These are phyloP conservation scores for Nomada ferruginata DNA, from an alignment of 2,888 invertebrate species.

Conservation along the genomic window DNA sequence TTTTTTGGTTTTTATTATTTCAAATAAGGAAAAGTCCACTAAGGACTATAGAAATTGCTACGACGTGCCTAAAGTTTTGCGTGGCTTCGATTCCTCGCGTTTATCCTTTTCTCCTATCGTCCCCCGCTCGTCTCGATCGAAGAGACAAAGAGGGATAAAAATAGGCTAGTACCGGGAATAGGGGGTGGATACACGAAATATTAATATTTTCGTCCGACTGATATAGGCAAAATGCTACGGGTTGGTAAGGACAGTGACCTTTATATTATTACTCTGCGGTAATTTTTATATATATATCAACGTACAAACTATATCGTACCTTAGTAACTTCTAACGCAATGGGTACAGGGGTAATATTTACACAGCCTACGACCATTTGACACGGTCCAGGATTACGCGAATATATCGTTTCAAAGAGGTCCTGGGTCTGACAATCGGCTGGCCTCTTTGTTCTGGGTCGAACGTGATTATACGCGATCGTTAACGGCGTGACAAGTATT, in stretches of 20 bases:
- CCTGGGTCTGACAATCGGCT: background rate
- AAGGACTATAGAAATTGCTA: constrained; percentile 47
- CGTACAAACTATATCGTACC: constrained; percentile 71
- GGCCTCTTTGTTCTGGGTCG: constrained; percentile 9
- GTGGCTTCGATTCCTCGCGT: background rate
- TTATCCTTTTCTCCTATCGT: background rate
- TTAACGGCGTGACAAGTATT: constrained; percentile 55
- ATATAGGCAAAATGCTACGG: constrained; percentile 65
- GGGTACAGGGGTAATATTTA: constrained; percentile 54
- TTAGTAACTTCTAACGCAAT: constrained; percentile 66
- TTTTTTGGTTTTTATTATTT: background rate
- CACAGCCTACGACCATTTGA: constrained; percentile 63
- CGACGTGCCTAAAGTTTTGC: constrained; percentile 19
- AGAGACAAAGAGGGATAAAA: constrained; percentile 3
- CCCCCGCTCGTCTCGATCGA: constrained; percentile 2
- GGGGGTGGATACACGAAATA: constrained; percentile 51
- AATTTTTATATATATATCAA: constrained; percentile 61
- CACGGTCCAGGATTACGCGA: constrained; percentile 43
- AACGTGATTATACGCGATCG: constrained; percentile 47
- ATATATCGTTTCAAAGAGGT: constrained; percentile 19
- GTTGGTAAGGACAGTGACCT: constrained; percentile 67
- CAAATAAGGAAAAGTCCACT: constrained; percentile 36
- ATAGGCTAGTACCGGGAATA: background rate
- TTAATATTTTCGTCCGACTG: constrained; percentile 56
- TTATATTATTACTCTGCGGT: constrained; percentile 65